Conservation (phyloP, 2,113 vertebrate genomes). For the Dasypus novemcinctus region DNA sequence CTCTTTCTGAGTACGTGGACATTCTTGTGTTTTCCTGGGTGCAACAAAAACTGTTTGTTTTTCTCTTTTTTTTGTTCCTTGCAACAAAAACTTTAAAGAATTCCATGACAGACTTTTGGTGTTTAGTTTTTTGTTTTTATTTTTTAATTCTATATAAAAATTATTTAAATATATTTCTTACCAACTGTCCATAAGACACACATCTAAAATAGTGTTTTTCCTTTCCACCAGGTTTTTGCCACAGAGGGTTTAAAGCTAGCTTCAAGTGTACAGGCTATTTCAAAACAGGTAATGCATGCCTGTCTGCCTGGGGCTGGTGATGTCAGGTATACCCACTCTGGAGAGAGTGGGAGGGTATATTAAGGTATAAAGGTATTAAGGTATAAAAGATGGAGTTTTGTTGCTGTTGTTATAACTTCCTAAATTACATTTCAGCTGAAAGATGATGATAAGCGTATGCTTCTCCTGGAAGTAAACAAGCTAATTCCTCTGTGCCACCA, state of each 20-base stretch:
- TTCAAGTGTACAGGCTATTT: constrained; percentile 89
- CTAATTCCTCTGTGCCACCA: constrained; percentile 91
- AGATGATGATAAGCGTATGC: constrained; percentile 89
- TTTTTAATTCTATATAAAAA: neutral
- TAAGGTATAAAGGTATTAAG: neutral
- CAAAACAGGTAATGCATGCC: constrained; percentile 88
- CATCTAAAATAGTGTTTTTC: constrained; percentile 36
- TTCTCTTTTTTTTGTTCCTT: no score
- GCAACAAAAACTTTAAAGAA: neutral
- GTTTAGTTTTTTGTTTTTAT: neutral
- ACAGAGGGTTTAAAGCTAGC: constrained; percentile 93
- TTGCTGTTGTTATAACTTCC: constrained; percentile 47
- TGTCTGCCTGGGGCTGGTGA: neutral
- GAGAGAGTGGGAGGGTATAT: neutral
- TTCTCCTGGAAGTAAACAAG: constrained; percentile 93
- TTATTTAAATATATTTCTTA: neutral
- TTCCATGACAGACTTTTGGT: neutral
- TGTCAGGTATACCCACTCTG: neutral
- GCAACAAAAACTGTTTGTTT: neutral
- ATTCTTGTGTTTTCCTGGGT: neutral
- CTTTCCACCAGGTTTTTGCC: constrained; percentile 89
- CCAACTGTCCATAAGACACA: neutral
- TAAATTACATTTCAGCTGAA: constrained; percentile 85
- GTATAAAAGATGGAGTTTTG: constrained; percentile 6
- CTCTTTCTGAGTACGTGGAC: neutral